These are phyloP conservation scores for Brachyhypopomus occidentalis DNA, from an alignment of 2,113 vertebrate species.

Conservation along the genomic window DNA sequence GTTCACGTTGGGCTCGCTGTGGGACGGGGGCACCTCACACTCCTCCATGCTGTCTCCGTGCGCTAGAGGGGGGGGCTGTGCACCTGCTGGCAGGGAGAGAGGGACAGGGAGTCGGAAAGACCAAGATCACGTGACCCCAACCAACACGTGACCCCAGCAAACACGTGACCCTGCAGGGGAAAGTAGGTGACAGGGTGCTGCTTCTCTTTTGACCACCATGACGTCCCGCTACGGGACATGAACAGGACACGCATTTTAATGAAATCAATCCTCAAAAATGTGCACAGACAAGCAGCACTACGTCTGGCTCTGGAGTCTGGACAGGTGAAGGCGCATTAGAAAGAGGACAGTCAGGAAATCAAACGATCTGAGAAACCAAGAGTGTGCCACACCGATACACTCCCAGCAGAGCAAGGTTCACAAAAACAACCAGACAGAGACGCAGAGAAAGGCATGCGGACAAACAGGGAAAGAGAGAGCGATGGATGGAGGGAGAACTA, in stretches of 20 bases:
- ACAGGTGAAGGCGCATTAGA: too few relatives aligned
- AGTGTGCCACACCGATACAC: not conserved
- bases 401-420: not conserved
- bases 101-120: not conserved
- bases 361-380: not conserved
- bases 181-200: too few relatives aligned
- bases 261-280: too few relatives aligned
- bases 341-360: not conserved
- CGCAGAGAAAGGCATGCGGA: not conserved
- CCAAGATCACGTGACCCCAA: slow-evolving; percentile 20
- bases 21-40: slow-evolving; percentile 54
- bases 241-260: too few relatives aligned
- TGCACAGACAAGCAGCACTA: too few relatives aligned
- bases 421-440: not conserved
- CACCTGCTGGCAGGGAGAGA: slow-evolving; percentile 47
- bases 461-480: not conserved
- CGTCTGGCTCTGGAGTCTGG: too few relatives aligned
- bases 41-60: slow-evolving; percentile 69
- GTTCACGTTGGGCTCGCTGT: slow-evolving; percentile 71
- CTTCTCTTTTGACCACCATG: too few relatives aligned
- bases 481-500: slow-evolving; percentile 42
- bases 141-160: too few relatives aligned
- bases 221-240: too few relatives aligned
- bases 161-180: too few relatives aligned
- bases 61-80: slow-evolving; percentile 38